Percentiles rank a stretch among this genome's conserved stretches.
Evolutionary conservation across 1,140 invertebrate species (phyloP).

Genomic region (Eupristina koningsbergeri): DNA sequence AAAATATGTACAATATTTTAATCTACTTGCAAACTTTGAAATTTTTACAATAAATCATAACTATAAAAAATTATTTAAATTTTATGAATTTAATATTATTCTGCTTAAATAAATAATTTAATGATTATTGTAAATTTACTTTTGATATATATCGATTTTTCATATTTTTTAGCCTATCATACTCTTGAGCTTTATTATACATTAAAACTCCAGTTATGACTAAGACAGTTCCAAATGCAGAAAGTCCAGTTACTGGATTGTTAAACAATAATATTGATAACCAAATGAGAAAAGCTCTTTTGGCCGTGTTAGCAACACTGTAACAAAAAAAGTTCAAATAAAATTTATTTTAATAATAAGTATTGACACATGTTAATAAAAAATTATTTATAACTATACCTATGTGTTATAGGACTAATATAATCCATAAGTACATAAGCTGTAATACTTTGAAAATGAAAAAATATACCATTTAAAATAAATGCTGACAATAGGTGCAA

Average conservation of each 20-base stretch:
- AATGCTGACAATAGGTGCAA: conserved; percentile 77
- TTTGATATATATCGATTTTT: conserved; percentile 64
- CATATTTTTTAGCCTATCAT: conserved; percentile 69
- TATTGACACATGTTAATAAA: background rate
- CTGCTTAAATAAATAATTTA: background rate
- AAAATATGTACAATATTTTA: conserved; percentile 9
- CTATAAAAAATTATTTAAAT: background rate
- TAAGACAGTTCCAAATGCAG: conserved; percentile 82
- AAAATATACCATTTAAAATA: conserved; percentile 86
- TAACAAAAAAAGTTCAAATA: conserved; percentile 58
- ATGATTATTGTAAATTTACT: conserved; percentile 67
- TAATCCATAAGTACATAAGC: conserved; percentile 90
- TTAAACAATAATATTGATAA: conserved; percentile 86
- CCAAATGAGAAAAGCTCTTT: conserved; percentile 89
- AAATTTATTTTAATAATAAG: conserved; percentile 8
- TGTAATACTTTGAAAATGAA: conserved; percentile 90
- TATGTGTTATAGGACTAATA: conserved; percentile 90
- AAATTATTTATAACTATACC: conserved; percentile 73
- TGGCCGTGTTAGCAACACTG: conserved; percentile 90
- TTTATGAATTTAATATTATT: background rate
- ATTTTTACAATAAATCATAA: background rate
- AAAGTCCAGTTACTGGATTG: conserved; percentile 85
- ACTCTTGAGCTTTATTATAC: conserved; percentile 83
- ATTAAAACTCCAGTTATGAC: conserved; percentile 86
- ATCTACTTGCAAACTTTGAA: background rate